phyloP scores from a whole-genome alignment of 2,113 vertebrate genomes.

The Nyctereutes procyonoides region DNA sequence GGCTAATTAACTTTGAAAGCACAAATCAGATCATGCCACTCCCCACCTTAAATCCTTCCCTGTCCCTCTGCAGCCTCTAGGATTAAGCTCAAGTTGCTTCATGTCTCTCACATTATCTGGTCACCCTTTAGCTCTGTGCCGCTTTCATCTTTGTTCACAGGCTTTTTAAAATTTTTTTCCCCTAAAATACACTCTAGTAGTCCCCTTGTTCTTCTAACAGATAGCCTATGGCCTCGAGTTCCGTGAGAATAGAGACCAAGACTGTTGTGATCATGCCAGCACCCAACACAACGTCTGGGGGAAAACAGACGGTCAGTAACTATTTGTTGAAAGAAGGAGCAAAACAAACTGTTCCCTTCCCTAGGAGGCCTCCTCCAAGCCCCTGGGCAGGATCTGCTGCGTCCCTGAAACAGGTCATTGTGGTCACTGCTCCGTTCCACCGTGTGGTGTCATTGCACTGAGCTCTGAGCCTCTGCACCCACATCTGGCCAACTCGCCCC shows the following conservation, averaged over 20 bases:
- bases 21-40: background rate
- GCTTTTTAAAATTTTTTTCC: background rate
- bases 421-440: background rate
- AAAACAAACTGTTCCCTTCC: background rate
- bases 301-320: background rate
- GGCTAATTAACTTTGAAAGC: slow-evolving; percentile 57
- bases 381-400: background rate
- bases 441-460: background rate
- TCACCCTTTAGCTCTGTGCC: background rate
- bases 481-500: background rate
- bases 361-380: background rate
- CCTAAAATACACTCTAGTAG: background rate
- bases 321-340: slow-evolving; percentile 38
- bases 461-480: background rate
- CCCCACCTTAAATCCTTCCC: background rate
- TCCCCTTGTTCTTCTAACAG: background rate
- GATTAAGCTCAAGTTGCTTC: slow-evolving; percentile 49
- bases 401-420: background rate
- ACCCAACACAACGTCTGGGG: background rate
- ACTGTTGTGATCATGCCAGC: background rate
- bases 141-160: background rate
- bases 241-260: background rate
- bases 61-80: background rate
- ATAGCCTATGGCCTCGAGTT: background rate
- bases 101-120: background rate